Conservation (phyloP, 2,888 invertebrate species). For the Drosophila incognita region DNA sequence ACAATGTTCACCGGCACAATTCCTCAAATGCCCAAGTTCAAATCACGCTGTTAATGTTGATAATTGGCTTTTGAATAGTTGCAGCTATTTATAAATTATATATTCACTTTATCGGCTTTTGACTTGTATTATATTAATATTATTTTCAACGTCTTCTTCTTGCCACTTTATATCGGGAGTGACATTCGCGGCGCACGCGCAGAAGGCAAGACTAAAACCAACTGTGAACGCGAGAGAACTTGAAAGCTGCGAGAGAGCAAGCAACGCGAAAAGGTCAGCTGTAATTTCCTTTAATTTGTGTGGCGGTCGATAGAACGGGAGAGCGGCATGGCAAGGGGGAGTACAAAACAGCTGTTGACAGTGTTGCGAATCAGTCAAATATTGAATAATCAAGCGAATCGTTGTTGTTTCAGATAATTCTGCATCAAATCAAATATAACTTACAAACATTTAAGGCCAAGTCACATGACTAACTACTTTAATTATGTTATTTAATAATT, state of each 20-base stretch:
- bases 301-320: neutral
- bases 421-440: conserved; percentile 9
- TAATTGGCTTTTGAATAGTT: conserved; percentile 3
- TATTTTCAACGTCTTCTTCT: conserved; percentile 32
- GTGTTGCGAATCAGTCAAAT: conserved; percentile 43
- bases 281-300: conserved; percentile 19
- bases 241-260: conserved; percentile 14
- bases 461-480: conserved; percentile 11
- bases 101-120: conserved; percentile 21
- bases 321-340: conserved; percentile 24
- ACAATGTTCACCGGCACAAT: conserved; percentile 21
- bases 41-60: neutral
- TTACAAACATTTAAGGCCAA: conserved; percentile 7
- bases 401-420: conserved; percentile 15
- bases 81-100: conserved; percentile 6
- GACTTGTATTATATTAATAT: conserved; percentile 21
- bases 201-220: neutral
- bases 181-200: conserved; percentile 56
- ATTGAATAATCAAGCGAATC: neutral
- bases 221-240: neutral
- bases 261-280: conserved; percentile 20
- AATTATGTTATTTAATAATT: conserved; percentile 38
- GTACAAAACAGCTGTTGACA: conserved; percentile 52
- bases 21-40: neutral
- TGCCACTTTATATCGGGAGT: conserved; percentile 7